These are phyloP conservation scores for Caranx ignobilis DNA, from an alignment of 2,113 vertebrate genomes.

Conservation along the genomic window DNA sequence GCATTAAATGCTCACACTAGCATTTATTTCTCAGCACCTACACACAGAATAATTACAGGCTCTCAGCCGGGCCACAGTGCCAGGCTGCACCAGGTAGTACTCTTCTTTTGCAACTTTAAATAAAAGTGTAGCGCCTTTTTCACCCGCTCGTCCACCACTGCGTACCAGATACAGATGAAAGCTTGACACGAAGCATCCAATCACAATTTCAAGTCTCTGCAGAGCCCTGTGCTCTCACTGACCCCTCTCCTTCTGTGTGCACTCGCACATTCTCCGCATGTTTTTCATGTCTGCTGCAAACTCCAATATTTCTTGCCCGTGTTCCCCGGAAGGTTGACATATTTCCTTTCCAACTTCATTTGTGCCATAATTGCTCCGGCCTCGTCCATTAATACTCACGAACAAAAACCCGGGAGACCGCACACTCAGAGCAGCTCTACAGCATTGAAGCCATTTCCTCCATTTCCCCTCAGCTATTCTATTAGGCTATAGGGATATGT, in stretches of 20 bases:
- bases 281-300: slow-evolving; percentile 42
- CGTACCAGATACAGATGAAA: slow-evolving; percentile 29
- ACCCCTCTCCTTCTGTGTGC: not conserved
- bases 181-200: slow-evolving; percentile 23
- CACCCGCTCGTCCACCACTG: not conserved
- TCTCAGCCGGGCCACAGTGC: not conserved
- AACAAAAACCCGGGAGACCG: slow-evolving; percentile 36
- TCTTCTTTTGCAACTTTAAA: slow-evolving; percentile 8
- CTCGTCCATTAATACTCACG: slow-evolving; percentile 56
- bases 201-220: slow-evolving; percentile 3
- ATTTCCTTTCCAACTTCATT: slow-evolving; percentile 58
- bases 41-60: not conserved
- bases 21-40: not conserved
- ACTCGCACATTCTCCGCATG: slow-evolving; percentile 21
- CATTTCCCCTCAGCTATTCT: slow-evolving; percentile 57
- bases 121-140: slow-evolving; percentile 19
- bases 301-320: slow-evolving; percentile 34
- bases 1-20: not conserved
- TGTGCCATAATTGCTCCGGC: slow-evolving; percentile 52
- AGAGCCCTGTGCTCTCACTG: not conserved
- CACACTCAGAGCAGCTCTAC: slow-evolving; percentile 37
- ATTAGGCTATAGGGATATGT: slow-evolving; percentile 62
- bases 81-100: not conserved
- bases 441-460: slow-evolving; percentile 49
- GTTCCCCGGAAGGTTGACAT: slow-evolving; percentile 37